phyloP scores from a whole-genome alignment of 2,888 invertebrate species.

The Lutraria lutraria region DNA sequence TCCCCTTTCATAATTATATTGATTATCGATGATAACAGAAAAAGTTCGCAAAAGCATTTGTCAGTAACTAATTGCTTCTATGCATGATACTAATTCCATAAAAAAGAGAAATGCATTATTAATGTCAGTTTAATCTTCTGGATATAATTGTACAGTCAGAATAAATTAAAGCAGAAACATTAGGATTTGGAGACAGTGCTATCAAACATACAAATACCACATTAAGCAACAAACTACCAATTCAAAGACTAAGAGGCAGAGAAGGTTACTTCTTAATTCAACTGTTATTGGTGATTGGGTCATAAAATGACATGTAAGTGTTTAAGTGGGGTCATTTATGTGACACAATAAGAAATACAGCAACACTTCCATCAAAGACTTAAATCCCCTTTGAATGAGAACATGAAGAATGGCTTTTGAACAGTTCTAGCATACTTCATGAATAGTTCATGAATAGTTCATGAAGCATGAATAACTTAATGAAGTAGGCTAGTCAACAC shows the following conservation, averaged over 20 bases:
- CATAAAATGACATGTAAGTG: neutral
- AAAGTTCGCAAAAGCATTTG: neutral
- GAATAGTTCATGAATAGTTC: too few relatives aligned
- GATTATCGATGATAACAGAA: neutral
- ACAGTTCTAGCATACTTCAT: too few relatives aligned
- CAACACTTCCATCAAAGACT: neutral
- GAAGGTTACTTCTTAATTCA: neutral
- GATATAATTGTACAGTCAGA: neutral
- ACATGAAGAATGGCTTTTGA: too few relatives aligned
- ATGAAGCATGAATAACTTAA: too few relatives aligned
- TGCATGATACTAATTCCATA: constrained; percentile 1
- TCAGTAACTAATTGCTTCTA: neutral
- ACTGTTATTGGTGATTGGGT: constrained; percentile 2
- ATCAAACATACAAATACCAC: constrained; percentile 8
- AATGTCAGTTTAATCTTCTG: neutral
- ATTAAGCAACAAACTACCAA: neutral
- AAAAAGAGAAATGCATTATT: neutral
- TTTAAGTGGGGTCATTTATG: neutral
- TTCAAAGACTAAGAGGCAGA: neutral
- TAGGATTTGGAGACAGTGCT: neutral
- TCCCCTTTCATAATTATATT: neutral
- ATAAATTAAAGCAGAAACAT: constrained; percentile 3
- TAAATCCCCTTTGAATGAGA: too few relatives aligned
- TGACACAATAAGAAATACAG: neutral
- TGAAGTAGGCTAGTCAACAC: too few relatives aligned